phyloP scores from a whole-genome alignment of 2,888 invertebrate genomes.

The Papilio protenor region DNA sequence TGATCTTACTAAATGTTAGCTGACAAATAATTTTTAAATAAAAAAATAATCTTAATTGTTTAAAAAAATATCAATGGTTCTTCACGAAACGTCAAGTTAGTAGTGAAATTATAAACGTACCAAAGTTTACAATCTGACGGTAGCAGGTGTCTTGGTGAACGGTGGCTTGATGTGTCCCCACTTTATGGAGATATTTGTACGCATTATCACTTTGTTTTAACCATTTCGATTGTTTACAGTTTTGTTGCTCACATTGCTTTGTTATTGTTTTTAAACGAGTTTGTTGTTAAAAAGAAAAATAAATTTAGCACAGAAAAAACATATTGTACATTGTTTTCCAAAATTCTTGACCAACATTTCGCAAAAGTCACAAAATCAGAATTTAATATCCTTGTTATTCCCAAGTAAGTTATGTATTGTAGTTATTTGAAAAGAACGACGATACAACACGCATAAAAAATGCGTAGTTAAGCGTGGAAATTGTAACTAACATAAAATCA shows the following conservation, averaged over 20 bases:
- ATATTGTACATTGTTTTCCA: not conserved
- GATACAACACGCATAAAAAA: not conserved
- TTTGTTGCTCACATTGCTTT: constrained; percentile 29
- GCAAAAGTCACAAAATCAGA: not conserved
- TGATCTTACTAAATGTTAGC: not conserved
- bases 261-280: constrained; percentile 8
- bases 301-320: not conserved
- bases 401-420: not conserved
- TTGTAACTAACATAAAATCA: not conserved
- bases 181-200: not conserved
- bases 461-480: not conserved
- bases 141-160: constrained; percentile 5
- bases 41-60: not conserved
- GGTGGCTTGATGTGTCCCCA: constrained; percentile 2
- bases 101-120: not conserved
- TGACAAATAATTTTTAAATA: not conserved
- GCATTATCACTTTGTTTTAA: constrained; percentile 1
- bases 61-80: not conserved
- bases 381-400: not conserved
- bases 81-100: not conserved
- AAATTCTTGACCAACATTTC: not conserved
- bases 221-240: constrained; percentile 7
- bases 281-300: not conserved
- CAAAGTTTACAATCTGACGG: not conserved
- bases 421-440: not conserved